phyloP scores from a whole-genome alignment of 1,140 invertebrate species.

The Trichonephila clavipes region DNA sequence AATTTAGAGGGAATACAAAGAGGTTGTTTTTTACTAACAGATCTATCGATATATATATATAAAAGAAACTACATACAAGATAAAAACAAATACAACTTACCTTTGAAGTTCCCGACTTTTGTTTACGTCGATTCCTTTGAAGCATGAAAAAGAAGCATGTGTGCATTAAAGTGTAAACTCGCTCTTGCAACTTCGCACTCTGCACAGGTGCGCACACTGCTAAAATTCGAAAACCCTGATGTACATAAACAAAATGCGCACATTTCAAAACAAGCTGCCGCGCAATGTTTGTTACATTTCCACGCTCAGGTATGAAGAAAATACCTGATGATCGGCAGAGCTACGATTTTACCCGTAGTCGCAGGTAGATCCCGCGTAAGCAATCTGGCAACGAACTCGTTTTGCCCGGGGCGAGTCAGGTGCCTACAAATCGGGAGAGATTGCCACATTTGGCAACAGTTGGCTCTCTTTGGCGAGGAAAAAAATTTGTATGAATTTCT shows the following conservation, averaged over 20 bases:
- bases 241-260: conserved; percentile 2
- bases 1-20: too few relatives aligned
- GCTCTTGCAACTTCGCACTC: background rate
- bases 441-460: conserved; percentile 14
- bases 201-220: background rate
- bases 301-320: conserved; percentile 11
- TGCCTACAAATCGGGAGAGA: background rate
- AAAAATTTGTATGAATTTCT: background rate
- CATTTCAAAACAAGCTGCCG: background rate
- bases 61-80: background rate
- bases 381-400: conserved; percentile 39
- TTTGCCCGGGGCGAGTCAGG: conserved; percentile 35
- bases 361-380: conserved; percentile 1
- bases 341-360: background rate
- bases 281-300: background rate
- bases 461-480: background rate
- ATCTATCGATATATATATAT: too few relatives aligned
- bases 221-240: background rate
- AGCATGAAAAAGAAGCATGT: conserved; percentile 33
- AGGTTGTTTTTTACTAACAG: too few relatives aligned
- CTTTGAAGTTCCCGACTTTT: background rate
- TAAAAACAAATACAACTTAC: background rate
- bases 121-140: conserved; percentile 29
- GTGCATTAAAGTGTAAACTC: background rate
- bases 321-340: background rate